Conservation (phyloP, 92 coral and sea anemone genomes). For the Scolanthus callimorphus region DNA sequence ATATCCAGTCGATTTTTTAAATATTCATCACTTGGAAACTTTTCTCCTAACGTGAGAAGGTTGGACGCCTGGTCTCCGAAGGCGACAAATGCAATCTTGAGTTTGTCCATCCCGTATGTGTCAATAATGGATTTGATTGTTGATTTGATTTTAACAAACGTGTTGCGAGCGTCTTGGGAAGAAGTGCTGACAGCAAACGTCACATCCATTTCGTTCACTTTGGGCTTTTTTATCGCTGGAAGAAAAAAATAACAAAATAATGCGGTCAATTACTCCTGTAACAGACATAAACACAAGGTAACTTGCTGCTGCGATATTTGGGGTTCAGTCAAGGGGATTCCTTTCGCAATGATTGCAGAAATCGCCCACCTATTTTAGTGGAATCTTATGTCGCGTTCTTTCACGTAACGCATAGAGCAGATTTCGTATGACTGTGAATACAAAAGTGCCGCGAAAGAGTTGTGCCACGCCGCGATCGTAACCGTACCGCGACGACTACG, state of each 20-base stretch:
- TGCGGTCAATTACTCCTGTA: too few species aligned
- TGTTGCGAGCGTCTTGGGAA: conserved; percentile 40
- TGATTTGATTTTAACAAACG: conserved; percentile 38
- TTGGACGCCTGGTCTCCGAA: conserved; percentile 55
- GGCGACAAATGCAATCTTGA: conserved; percentile 61
- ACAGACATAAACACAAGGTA: too few species aligned
- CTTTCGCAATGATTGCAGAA: too few species aligned
- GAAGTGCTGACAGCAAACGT: conserved; percentile 80
- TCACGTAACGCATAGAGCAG: too few species aligned
- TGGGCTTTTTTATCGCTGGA: conserved; percentile 30
- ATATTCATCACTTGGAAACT: conserved; percentile 18
- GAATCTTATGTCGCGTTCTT: too few species aligned
- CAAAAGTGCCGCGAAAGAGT: too few species aligned
- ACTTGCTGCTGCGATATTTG: too few species aligned
- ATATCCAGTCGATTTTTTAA: conserved; percentile 27
- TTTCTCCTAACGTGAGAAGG: conserved; percentile 31
- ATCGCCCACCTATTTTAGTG: too few species aligned
- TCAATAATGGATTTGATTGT: conserved; percentile 52
- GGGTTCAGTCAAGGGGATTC: too few species aligned
- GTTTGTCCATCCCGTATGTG: conserved; percentile 65
- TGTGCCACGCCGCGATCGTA: too few species aligned
- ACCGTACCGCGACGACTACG: too few species aligned
- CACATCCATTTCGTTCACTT: conserved; percentile 61
- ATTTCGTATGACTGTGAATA: too few species aligned
- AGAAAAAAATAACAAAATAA: background rate